phyloP scores from a whole-genome alignment of 1,140 invertebrate genomes.

The Brachionus manjavacas region DNA sequence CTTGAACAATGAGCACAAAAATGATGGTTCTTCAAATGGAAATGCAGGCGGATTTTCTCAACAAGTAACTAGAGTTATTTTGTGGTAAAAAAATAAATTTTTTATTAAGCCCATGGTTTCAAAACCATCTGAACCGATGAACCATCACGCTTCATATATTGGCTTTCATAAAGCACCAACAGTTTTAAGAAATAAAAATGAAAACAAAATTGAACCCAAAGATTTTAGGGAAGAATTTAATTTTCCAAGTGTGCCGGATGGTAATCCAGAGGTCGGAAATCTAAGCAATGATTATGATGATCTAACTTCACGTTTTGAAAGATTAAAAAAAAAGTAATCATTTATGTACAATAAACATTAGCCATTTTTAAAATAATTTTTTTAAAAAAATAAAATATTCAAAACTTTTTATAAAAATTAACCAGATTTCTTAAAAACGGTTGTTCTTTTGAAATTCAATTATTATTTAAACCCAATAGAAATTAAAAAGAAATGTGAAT shows the following conservation, averaged over 20 bases:
- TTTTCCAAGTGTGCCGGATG: constrained; percentile 15
- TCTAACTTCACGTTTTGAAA: constrained; percentile 82
- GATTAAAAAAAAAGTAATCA: constrained; percentile 74
- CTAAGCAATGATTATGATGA: constrained; percentile 86
- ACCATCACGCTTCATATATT: constrained; percentile 26
- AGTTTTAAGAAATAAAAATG: neutral
- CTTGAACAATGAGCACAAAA: neutral
- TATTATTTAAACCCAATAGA: too few species aligned
- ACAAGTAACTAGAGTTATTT: neutral
- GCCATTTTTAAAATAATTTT: too few species aligned
- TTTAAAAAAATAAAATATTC: too few species aligned
- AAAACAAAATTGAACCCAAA: neutral
- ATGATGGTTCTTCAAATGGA: neutral
- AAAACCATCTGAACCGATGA: neutral
- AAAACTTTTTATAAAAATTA: too few species aligned
- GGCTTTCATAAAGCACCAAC: neutral
- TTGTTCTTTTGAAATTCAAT: too few species aligned
- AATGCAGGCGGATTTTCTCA: neutral
- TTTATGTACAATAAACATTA: neutral
- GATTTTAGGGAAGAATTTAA: neutral
- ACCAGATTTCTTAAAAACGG: too few species aligned
- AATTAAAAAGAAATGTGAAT: too few species aligned
- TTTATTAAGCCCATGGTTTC: neutral
- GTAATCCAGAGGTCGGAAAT: constrained; percentile 47
- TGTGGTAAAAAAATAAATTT: neutral